Evolutionary conservation across 2,797 vertebrate species (phyloP).

Genomic region (Delichon dasypus): DNA sequence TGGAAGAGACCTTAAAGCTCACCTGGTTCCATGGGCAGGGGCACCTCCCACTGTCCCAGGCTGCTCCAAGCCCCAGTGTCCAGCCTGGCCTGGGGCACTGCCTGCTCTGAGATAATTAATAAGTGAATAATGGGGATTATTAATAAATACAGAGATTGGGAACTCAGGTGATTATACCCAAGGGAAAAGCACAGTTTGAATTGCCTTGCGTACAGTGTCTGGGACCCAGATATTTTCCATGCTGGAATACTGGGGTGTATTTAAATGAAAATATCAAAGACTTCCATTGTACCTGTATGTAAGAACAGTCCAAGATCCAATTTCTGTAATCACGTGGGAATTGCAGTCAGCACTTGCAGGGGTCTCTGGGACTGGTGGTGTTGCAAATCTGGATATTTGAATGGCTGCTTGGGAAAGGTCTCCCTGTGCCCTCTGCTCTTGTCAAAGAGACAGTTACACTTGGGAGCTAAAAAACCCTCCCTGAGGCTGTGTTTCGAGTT

Average conservation of each 20-base stretch:
- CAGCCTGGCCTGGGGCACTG: neutral
- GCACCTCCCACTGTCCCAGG: neutral
- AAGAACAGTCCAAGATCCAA: neutral
- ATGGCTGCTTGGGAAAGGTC: neutral
- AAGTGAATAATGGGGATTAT: neutral
- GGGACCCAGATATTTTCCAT: neutral
- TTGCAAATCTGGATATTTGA: neutral
- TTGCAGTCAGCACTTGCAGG: neutral
- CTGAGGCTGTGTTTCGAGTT: neutral
- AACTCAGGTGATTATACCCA: neutral
- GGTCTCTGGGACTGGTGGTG: neutral
- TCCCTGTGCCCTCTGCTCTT: neutral
- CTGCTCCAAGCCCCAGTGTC: fast-evolving
- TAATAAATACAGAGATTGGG: neutral
- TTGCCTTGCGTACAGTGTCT: neutral
- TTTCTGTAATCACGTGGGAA: neutral
- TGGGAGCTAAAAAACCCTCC: neutral
- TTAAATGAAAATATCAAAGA: neutral
- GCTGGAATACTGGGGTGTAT: neutral
- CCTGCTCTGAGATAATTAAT: neutral
- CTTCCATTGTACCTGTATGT: fast-evolving
- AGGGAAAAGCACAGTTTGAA: neutral
- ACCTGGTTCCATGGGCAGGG: neutral
- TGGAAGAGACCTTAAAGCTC: neutral
- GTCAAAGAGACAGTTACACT: neutral